These are phyloP conservation scores for Prietella phreatophila DNA, from an alignment of 2,113 vertebrate genomes.

Conservation along the genomic window DNA sequence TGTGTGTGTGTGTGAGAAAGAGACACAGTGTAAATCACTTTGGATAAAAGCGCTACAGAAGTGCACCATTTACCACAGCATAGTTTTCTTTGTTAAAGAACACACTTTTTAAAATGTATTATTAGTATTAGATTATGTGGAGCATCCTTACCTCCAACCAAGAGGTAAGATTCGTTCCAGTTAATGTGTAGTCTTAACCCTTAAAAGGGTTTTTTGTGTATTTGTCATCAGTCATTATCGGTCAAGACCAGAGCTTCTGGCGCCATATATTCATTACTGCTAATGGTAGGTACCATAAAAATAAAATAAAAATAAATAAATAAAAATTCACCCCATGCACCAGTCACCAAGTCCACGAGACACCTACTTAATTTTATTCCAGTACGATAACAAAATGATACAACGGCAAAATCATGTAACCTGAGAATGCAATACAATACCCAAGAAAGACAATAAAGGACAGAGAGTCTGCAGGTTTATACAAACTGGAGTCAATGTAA, in stretches of 20 bases:
- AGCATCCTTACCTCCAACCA: not conserved
- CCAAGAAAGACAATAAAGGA: not conserved
- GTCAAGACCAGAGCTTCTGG: not conserved
- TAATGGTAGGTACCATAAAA: not conserved
- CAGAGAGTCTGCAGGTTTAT: not conserved
- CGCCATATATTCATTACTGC: not conserved
- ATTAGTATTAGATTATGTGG: not conserved
- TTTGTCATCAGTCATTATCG: not conserved
- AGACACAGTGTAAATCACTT: too few species aligned
- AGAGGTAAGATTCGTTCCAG: not conserved
- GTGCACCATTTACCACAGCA: too few species aligned
- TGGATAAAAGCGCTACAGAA: too few species aligned
- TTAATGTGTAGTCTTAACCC: not conserved
- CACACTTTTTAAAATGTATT: not conserved
- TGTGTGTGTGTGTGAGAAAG: too few species aligned
- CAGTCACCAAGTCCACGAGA: not conserved
- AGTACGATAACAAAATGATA: not conserved
- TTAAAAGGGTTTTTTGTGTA: not conserved
- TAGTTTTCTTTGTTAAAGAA: not conserved
- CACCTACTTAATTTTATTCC: not conserved
- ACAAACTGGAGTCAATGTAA: not conserved
- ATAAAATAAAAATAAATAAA: not conserved
- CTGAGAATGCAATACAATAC: not conserved
- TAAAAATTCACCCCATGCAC: not conserved
- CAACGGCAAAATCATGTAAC: not conserved